A percentile compares a stretch with the other conserved stretches of the same genome.
These are phyloP conservation scores for Phoronis australis DNA, from an alignment of 2,888 invertebrate species.

Conservation along the genomic window DNA sequence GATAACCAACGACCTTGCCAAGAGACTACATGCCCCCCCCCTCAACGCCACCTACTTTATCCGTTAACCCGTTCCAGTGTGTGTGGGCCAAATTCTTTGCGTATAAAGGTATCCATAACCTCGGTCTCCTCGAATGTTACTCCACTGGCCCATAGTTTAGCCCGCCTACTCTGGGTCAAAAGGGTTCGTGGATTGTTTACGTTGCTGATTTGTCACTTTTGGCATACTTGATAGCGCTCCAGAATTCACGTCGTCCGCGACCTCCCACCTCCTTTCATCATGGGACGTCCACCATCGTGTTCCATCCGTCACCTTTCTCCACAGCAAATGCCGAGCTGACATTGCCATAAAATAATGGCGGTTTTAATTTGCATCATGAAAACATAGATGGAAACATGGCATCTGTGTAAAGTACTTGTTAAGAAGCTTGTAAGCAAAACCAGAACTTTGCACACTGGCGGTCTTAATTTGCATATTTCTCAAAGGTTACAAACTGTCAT, in stretches of 20 bases:
- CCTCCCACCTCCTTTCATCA: constrained; percentile 4
- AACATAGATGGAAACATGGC: too few relatives aligned
- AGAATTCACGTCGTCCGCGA: constrained; percentile 14
- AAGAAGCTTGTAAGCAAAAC: too few relatives aligned
- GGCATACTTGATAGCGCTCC: constrained; percentile 20
- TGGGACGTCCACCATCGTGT: constrained; percentile 27
- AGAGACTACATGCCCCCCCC: constrained; percentile 19
- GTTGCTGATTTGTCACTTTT: constrained; percentile 17
- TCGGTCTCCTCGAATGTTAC: constrained; percentile 21
- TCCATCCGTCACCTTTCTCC: constrained; percentile 27
- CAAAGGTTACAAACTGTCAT: too few relatives aligned
- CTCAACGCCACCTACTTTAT: constrained; percentile 17
- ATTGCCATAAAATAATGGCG: too few relatives aligned
- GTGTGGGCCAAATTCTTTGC: too few relatives aligned
- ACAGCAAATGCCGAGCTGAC: too few relatives aligned
- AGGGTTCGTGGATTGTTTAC: constrained; percentile 12
- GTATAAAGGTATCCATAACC: constrained; percentile 15
- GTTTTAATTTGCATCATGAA: too few relatives aligned
- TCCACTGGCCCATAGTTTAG: constrained; percentile 18
- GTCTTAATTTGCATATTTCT: too few relatives aligned
- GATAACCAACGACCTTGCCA: too few relatives aligned
- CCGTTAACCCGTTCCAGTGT: constrained; percentile 20
- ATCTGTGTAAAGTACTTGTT: too few relatives aligned
- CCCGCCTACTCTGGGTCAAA: constrained; percentile 7
- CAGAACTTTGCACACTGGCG: too few relatives aligned